Evolutionary conservation across 1,140 invertebrate species (phyloP).

Genomic region (Hyposmocoma kahamanoa): DNA sequence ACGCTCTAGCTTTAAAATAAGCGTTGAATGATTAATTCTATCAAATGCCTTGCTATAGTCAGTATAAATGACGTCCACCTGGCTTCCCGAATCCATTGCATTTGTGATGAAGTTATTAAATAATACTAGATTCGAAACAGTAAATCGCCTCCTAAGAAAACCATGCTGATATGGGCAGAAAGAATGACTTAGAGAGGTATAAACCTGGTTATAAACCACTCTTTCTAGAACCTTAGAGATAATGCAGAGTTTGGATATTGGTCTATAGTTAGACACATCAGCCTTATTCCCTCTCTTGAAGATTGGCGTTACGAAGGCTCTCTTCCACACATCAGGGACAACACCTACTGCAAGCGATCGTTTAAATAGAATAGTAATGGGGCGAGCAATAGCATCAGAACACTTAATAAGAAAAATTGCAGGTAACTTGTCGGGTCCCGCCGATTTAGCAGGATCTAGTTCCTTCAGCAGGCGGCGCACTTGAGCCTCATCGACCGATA

Average conservation of each 20-base stretch:
- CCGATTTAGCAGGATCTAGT: not conserved
- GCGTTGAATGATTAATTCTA: constrained; percentile 11
- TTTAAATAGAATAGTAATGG: constrained; percentile 18
- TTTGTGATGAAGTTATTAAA: not conserved
- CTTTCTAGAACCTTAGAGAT: constrained; percentile 24
- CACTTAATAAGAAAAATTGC: constrained; percentile 22
- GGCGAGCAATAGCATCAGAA: constrained; percentile 13
- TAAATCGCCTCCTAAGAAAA: constrained; percentile 11
- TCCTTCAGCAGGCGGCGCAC: not conserved
- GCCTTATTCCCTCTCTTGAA: constrained; percentile 18
- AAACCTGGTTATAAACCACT: constrained; percentile 17
- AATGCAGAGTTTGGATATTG: constrained; percentile 22
- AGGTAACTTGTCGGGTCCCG: constrained; percentile 15
- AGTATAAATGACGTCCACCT: constrained; percentile 28
- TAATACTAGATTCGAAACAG: not conserved
- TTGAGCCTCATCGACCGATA: too few relatives aligned
- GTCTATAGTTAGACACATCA: constrained; percentile 17
- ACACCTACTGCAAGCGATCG: constrained; percentile 15
- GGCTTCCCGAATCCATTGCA: constrained; percentile 1
- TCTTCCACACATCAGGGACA: constrained; percentile 25
- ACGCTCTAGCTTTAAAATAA: not conserved
- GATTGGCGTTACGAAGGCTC: constrained; percentile 23
- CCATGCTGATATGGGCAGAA: constrained; percentile 18
- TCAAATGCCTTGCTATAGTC: constrained; percentile 35
- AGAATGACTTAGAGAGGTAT: constrained; percentile 2